Base-by-base conservation (phyloP, 2,113 vertebrate species). In the Syrmaticus mikado region DNA sequence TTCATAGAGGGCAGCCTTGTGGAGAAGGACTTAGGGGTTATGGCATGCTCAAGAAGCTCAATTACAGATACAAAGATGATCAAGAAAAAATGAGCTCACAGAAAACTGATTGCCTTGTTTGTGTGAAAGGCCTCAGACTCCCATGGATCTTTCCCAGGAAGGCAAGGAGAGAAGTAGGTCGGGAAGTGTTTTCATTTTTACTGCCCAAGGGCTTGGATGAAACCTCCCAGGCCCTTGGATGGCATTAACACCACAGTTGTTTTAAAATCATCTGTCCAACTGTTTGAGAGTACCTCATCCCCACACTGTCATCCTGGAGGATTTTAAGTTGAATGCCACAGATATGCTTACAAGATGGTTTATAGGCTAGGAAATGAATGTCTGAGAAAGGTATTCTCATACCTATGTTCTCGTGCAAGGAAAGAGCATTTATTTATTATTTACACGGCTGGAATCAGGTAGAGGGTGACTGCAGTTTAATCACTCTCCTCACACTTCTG, bases 161-260 rank as follows among this genome's bases (percentile, higher is more conserved):
- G 91, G 34, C 25, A 8, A 84, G 38, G 48, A 85, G 25, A 91
- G 62, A 94, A 95, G 78, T 4, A 79, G 91, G 84, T 91, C 89
- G 93, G 74, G 61, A 86, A 75, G 78, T 24, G 43, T 79, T 93
- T 22, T 81, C 45, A 32, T 50, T 64, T 78, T 55, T 32, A 78
- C 46, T 41, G 84, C 83, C 92, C 45, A 72, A 46, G 81, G 89
- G 70, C 74, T 83, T 40, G 77, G 70, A 87, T 43, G 73, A 74
- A 84, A 43, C 58, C 78, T 87, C 17, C 28, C 52, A 81, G 46
- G 61, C 32, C 84, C 43, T 71, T 22, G 65, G 74, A 90, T 62
- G 70, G 91, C 74, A 76, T 45, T 72, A 78, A 93, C 43, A 57
- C 1, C 46, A 38, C 20, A 41, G 22, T 4, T 67, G 21, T 34